These are phyloP conservation scores for Stenurella melanura DNA, from an alignment of 2,888 invertebrate species.

Conservation along the genomic window DNA sequence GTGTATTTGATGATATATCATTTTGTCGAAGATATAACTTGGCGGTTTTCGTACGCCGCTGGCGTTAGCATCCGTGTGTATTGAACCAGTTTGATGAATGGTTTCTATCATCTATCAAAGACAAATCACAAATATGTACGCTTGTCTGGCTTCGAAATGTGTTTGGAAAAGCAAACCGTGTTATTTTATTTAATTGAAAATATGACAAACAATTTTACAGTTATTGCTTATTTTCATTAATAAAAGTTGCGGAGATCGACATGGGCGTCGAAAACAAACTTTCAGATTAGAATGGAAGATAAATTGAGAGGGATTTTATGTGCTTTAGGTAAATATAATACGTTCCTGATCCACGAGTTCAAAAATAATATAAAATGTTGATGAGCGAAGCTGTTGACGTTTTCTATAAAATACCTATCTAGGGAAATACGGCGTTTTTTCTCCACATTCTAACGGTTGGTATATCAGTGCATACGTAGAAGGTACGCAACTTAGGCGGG, in stretches of 20 bases:
- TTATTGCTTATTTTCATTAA: constrained; percentile 43
- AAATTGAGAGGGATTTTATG: neutral
- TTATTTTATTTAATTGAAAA: constrained; percentile 62
- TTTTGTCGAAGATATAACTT: too few species aligned
- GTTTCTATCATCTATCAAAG: constrained; percentile 72
- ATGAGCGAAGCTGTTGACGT: too few species aligned
- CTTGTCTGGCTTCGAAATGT: constrained; percentile 60
- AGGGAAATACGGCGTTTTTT: too few species aligned
- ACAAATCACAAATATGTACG: constrained; percentile 71
- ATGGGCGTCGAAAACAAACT: constrained; percentile 5
- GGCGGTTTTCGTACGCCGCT: constrained; percentile 33
- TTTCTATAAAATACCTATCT: too few species aligned
- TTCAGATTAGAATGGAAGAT: neutral
- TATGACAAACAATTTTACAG: constrained; percentile 59
- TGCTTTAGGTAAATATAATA: too few species aligned
- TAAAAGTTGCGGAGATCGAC: constrained; percentile 11
- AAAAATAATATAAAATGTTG: too few species aligned
- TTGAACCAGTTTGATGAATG: constrained; percentile 70
- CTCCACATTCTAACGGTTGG: too few species aligned
- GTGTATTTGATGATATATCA: too few species aligned
- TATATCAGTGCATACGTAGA: too few species aligned
- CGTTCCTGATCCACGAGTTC: too few species aligned
- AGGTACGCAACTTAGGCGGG: too few species aligned
- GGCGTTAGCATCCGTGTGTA: constrained; percentile 62
- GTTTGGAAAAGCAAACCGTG: constrained; percentile 58